Evolutionary conservation across 2,888 invertebrate species (phyloP), one percentile per base, ranked within the genome.

Genomic region (Drosophila helvetica): DNA sequence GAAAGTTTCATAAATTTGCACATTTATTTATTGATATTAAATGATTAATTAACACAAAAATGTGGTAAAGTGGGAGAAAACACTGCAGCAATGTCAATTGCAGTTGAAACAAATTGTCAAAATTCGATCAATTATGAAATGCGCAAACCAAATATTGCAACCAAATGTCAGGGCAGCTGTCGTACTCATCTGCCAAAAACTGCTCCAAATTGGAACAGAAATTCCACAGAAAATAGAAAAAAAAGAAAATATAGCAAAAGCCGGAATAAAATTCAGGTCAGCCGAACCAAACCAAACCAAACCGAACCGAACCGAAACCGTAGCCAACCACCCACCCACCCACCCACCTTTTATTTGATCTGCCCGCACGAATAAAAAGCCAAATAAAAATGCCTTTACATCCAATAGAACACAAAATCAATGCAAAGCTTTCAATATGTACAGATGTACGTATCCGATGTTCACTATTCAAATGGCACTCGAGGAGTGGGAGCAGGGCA

Each of bases 261-360:
- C 43, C 48, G 45, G 45, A 69, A 69, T 61, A 71, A 48, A 69
- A 61, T 69, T 50, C 71, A 45, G 71, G 54, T 71, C 69, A 71
- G 43, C 18, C 22, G 51, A 69, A 50, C 53, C 3, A 22, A 22
- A 19, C 2, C 19, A 2, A 19, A 22, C 22, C 3, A 5, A 3
- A 22, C 22, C 5, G 22, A 5, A 22, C 22, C 22, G 22, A 5
- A 22, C 22, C 22, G 22, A n/a, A n/a, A n/a, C n/a, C n/a, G n/a
- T n/a, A n/a, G 42, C 22, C 61, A 30, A 3, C 27, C 27, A 8
- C 9, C 30, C 30, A 10, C 30, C 27, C 27, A 27, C 42, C 45
- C 71, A 70, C 54, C 61, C 70, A 61, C 15, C 38, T 60, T 60
- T 55, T 45, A 69, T 70, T 70, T 61, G 53, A 61, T 54, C 54